Evolutionary conservation across 2,888 invertebrate genomes (phyloP).

Genomic region (Gymnosoma rotundatum): DNA sequence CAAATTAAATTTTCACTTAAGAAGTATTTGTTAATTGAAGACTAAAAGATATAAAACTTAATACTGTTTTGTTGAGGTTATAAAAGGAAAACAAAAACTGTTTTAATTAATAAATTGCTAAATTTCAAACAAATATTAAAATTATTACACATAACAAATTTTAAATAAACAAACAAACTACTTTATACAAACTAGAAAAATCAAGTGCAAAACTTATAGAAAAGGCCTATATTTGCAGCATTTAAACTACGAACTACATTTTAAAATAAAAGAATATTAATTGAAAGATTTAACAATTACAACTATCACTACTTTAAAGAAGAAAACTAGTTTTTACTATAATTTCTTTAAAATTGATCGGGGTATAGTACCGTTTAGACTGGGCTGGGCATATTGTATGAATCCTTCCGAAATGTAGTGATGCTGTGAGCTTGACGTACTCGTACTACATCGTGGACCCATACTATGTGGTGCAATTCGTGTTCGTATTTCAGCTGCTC

Average conservation of each 20-base stretch:
- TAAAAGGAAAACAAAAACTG: background rate
- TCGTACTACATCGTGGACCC: constrained; percentile 73
- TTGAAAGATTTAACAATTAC: constrained; percentile 1
- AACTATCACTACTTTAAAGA: background rate
- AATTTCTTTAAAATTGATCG: constrained; percentile 81
- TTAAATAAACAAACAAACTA: background rate
- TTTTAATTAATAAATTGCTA: constrained; percentile 3
- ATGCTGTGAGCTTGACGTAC: constrained; percentile 78
- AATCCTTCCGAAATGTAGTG: constrained; percentile 83
- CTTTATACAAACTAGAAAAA: constrained; percentile 7
- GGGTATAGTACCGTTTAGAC: constrained; percentile 83
- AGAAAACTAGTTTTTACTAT: constrained; percentile 72
- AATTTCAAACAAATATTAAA: background rate
- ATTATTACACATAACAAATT: background rate
- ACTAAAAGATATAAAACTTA: background rate
- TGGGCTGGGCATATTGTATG: constrained; percentile 83
- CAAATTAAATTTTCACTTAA: no score
- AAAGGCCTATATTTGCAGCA: constrained; percentile 29
- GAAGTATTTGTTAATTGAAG: no score
- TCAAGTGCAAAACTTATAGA: background rate
- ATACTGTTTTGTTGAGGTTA: constrained; percentile 29
- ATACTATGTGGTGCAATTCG: constrained; percentile 74
- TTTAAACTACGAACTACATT: constrained; percentile 14
- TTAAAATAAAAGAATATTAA: background rate
- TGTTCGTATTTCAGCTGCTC: constrained; percentile 78